Conservation (phyloP, 2,888 invertebrate species). For the Agonopterix subpropinquella region DNA sequence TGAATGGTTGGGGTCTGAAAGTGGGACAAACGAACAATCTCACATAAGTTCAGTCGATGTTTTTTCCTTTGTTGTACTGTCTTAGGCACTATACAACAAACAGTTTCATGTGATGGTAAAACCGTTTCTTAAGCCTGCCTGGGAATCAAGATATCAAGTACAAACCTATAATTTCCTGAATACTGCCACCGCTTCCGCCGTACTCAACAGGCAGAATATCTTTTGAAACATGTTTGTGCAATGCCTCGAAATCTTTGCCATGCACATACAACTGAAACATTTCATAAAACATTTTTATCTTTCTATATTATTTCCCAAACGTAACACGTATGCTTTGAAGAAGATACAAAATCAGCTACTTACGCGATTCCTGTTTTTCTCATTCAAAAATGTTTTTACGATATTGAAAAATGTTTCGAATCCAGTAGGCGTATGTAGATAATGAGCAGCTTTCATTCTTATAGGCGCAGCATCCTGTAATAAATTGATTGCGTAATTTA, state of each 20-base stretch:
- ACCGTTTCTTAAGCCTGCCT: no score
- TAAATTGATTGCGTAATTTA: neutral
- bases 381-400: slow-evolving; percentile 61
- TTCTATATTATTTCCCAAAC: neutral
- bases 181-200: slow-evolving; percentile 74
- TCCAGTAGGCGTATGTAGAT: slow-evolving; percentile 60
- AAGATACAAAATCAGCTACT: neutral
- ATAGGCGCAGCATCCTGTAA: slow-evolving; percentile 73
- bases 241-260: slow-evolving; percentile 56
- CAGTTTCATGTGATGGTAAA: no score
- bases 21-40: no score
- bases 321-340: no score
- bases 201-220: slow-evolving; percentile 77
- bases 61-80: no score
- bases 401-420: slow-evolving; percentile 67
- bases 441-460: slow-evolving; percentile 68
- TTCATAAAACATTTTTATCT: neutral
- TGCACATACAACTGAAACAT: slow-evolving; percentile 61
- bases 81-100: no score
- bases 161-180: slow-evolving; percentile 63
- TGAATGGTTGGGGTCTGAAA: no score
- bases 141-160: neutral
- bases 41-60: no score
- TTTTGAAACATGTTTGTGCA: slow-evolving; percentile 73
- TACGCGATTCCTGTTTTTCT: slow-evolving; percentile 49